Evolutionary conservation across 2,888 invertebrate species (phyloP), one percentile per base, ranked within the genome.

Genomic region (Malthinus seriepunctatus): DNA sequence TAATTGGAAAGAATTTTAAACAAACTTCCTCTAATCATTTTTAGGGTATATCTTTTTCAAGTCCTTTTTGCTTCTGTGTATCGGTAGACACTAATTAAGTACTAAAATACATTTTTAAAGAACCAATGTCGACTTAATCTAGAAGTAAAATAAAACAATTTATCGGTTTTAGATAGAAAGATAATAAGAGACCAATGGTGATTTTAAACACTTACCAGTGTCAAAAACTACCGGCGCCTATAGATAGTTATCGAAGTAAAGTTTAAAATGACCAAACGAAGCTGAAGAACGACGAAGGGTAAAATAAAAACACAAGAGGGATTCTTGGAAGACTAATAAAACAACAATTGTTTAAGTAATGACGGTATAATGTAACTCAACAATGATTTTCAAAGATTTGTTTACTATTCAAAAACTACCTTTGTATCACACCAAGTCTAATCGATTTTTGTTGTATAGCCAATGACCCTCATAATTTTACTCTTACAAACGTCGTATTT

Each of bases 141-240:
- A 10, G 49, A 57, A 51, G 46, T 47, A 52, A 57, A 59, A 49
- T 52, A 52, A 54, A 46, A 53, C 50, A 51, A 62, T 62, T 60
- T 60, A 61, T 61, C 69, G 71, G 66, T 66, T 67, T 63, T 64
- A 63, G 71, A 71, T 71, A 59, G 52, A 47, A 44, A 64, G 71
- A 71, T 71, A 71, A 64, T 62, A 62, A 58, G 60, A 64, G 67
- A 63, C 23, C 23, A 69, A 70, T 69, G 70, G 69, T 68, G 70
- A 69, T 70, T 67, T 67, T 68, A 60, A 71, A 69, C 69, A 62
- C 67, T 67, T 69, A 70, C 68, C 70, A 66, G 67, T 70, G 71
- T 70, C 68, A 64, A 63, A 63, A 48, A 58, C 61, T 64, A 63
- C 66, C 69, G 71, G 72, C 72, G 71, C 70, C 72, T 71, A 62